Evolutionary conservation across 2,888 invertebrate species (phyloP).

Genomic region (Nasonovia ribisnigri): DNA sequence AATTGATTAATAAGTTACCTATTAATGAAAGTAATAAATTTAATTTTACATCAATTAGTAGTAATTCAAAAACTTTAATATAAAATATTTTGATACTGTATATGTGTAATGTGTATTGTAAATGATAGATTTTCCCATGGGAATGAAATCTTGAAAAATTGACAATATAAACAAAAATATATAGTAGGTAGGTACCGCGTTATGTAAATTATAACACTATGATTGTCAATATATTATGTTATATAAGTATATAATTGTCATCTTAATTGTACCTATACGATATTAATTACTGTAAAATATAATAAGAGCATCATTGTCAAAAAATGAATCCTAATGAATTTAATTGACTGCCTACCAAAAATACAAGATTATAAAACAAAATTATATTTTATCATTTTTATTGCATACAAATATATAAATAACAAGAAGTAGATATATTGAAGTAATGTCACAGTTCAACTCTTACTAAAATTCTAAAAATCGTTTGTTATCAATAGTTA

Average conservation of each 20-base stretch:
- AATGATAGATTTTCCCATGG: not conserved
- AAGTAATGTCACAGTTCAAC: conserved; percentile 21
- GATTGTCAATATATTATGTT: not conserved
- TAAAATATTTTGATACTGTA: not conserved
- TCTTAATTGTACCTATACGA: not conserved
- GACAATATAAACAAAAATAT: not conserved
- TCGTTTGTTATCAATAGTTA: not conserved
- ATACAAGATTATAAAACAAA: not conserved
- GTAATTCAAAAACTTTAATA: not conserved
- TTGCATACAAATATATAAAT: not conserved
- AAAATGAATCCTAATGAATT: not conserved
- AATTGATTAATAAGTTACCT: not conserved
- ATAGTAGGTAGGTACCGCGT: not conserved
- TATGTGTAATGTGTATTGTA: not conserved
- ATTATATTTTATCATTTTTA: not conserved
- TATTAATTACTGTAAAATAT: not conserved
- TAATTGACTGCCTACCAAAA: not conserved
- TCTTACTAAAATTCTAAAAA: conserved; percentile 23
- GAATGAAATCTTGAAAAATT: not conserved
- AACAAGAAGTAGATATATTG: not conserved
- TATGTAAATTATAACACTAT: not conserved
- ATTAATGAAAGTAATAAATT: not conserved
- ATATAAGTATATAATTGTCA: not conserved
- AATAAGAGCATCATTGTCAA: not conserved
- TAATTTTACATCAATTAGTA: not conserved